Conservation (phyloP, 1,140 invertebrate species). For the Drosophila quadrilineata region DNA sequence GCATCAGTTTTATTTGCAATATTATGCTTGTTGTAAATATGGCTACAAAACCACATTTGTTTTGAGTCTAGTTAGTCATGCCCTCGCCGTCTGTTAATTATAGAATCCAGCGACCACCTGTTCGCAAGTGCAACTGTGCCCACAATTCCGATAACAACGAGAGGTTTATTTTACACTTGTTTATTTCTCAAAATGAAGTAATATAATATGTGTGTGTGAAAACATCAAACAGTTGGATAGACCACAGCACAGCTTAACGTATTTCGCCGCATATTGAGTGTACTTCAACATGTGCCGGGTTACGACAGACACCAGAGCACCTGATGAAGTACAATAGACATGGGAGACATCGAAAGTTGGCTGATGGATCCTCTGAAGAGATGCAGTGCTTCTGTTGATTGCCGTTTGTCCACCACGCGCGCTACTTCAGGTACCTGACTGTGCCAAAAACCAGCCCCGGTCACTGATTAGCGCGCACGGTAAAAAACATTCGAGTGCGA, state of each 20-base stretch:
- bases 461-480: slow-evolving; percentile 88
- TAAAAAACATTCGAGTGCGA: slow-evolving; percentile 44
- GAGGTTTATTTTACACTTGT: too few relatives aligned
- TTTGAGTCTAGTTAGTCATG: too few relatives aligned
- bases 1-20: too few relatives aligned
- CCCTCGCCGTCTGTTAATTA: too few relatives aligned
- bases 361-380: neutral
- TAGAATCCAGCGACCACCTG: neutral
- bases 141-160: neutral
- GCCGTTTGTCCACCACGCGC: slow-evolving; percentile 87
- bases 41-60: too few relatives aligned
- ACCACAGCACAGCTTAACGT: slow-evolving; percentile 6
- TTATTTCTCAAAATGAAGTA: too few relatives aligned
- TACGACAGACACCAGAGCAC: slow-evolving; percentile 93
- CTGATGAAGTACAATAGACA: slow-evolving; percentile 99
- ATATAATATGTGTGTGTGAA: too few relatives aligned
- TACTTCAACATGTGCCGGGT: slow-evolving; percentile 98
- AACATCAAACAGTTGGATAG: neutral
- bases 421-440: slow-evolving; percentile 99
- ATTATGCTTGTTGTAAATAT: too few relatives aligned
- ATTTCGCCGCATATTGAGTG: slow-evolving; percentile 86
- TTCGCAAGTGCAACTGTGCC: neutral
- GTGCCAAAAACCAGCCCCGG: slow-evolving; percentile 84
- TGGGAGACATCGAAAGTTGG: slow-evolving; percentile 83
- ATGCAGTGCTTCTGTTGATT: slow-evolving; percentile 28